Evolutionary conservation across 2,888 invertebrate genomes (phyloP), one percentile per base, ranked within the genome.

Genomic region (Perizoma flavofasciatum): DNA sequence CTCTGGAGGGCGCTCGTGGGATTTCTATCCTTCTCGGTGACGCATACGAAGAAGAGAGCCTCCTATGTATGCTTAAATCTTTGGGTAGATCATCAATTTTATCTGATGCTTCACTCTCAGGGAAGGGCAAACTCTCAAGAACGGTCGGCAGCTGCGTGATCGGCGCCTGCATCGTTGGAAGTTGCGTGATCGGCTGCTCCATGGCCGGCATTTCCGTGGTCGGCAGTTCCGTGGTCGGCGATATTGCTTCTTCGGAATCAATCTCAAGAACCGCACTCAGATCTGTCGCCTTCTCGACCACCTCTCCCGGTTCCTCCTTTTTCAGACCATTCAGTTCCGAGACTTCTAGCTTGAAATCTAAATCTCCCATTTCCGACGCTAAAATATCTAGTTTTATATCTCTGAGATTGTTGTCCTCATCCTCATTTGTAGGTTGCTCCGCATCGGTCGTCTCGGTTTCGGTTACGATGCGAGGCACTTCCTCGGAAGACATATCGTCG

Each of bases 1-100:
- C 95, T 63, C 95, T 92, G 2, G 95, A 95, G 5, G 94, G 93
- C 6, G 95, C 95, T 60, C 95, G 87, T 48, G 92, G 92, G 69
- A 89, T 83, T 9, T 92, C 92, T 68, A 88, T 87, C 68, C 92
- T 83, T 63, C 88, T 78, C 49, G 89, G 91, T 50, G 92, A 92
- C 64, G 87, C 85, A 69, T 92, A 88, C 64, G 83, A 88, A 49
- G 88, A 89, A 44, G 84, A 89, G 69, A 77, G 69, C 73, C 81
- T 87, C 80, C 94, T 94, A 69, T 93, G 95, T 71, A 92, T 88
- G 69, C 93, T 93, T 56, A 94, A 82, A 75, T 95, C 94, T 80
- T 91, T 94, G 59, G 94, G 94, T 60, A 93, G 88, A 65, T 94
- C 94, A 59, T 94, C 93, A 60, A 83, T 86, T 65, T 88, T 90